Evolutionary conservation across 2,888 invertebrate genomes (phyloP).

Genomic region (Malthinus flaveolus): DNA sequence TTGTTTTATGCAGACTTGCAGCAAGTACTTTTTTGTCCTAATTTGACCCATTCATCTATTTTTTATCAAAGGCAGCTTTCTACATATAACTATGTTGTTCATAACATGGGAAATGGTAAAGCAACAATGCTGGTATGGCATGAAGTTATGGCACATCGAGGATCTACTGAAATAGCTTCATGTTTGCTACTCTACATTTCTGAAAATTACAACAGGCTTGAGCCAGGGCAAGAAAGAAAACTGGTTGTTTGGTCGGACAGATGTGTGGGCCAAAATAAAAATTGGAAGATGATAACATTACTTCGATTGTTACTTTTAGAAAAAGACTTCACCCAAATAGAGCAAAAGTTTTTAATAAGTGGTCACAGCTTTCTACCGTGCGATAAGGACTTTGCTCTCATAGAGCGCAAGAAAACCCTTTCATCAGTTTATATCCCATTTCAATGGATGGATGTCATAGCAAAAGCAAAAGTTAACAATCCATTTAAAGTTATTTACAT

Average conservation of each 20-base stretch:
- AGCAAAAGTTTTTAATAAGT: conserved; percentile 34
- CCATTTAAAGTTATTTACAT: conserved; percentile 15
- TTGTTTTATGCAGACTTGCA: neutral
- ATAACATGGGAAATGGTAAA: conserved; percentile 13
- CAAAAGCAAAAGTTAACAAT: conserved; percentile 19
- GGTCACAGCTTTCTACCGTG: conserved; percentile 35
- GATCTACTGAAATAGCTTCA: conserved; percentile 26
- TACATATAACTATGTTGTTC: conserved; percentile 19
- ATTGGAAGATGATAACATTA: conserved; percentile 29
- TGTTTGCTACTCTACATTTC: conserved; percentile 25
- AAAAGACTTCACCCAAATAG: conserved; percentile 28
- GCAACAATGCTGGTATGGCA: conserved; percentile 29
- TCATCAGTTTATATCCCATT: conserved; percentile 23
- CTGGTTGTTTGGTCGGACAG: conserved; percentile 34
- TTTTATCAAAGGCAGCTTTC: no score
- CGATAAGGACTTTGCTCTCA: conserved; percentile 34
- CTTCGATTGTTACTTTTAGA: conserved; percentile 12
- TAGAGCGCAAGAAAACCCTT: conserved; percentile 29
- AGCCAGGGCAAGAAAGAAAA: conserved; percentile 23
- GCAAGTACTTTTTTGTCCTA: neutral
- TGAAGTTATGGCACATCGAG: conserved; percentile 26
- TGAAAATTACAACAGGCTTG: conserved; percentile 13
- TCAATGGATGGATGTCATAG: conserved; percentile 29
- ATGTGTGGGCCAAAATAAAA: conserved; percentile 36
- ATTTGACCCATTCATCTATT: neutral